Evolutionary conservation across 2,113 vertebrate genomes (phyloP), one percentile per base, ranked within the genome.

Genomic region (Spea multiplicata): DNA sequence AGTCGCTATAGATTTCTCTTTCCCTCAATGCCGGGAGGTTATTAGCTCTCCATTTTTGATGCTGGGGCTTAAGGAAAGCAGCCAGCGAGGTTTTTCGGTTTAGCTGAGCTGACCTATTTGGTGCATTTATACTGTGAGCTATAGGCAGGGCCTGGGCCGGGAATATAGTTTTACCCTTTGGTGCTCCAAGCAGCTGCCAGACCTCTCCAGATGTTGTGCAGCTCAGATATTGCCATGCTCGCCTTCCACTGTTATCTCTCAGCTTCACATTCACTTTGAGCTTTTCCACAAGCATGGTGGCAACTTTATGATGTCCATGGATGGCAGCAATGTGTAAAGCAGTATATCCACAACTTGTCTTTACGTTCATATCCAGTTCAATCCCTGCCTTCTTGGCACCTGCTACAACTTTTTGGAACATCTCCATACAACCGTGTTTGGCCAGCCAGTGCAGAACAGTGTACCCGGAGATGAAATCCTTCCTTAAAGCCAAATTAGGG

Each of bases 391-490:
- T 91, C 13, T 47, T 74, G 0, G 94, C 94, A 0, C 91, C 93
- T 0, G 86, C 90, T 30, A 92, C 91, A 64, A 99, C 86, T 5
- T 94, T 92, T 88, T 92, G 93, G 83, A 99, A 91, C 59, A 94
- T 96, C 0, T 86, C 17, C 62, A 92, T 90, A 57, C 93, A 88
- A 0, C 97, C 96, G 0, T 97, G 97, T 83, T 98, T 98, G 74
- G 96, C 95, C 62, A 97, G 93, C 97, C 97, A 99, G 90, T 99
- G 97, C 68, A 97, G 90, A 2, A 93, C 91, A 0, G 95, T 99
- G 85, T 93, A 99, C 16, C 97, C 97, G 0, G 95, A 95, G 81
- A 99, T 86, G 85, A 99, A 99, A 84, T 99, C 97, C 17, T 82
- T 90, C 80, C 85, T 92, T 83, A 92, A 83, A 57, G 94, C 94